Conservation (phyloP, 1,140 invertebrate genomes). For the Trichonephila inaurata region DNA sequence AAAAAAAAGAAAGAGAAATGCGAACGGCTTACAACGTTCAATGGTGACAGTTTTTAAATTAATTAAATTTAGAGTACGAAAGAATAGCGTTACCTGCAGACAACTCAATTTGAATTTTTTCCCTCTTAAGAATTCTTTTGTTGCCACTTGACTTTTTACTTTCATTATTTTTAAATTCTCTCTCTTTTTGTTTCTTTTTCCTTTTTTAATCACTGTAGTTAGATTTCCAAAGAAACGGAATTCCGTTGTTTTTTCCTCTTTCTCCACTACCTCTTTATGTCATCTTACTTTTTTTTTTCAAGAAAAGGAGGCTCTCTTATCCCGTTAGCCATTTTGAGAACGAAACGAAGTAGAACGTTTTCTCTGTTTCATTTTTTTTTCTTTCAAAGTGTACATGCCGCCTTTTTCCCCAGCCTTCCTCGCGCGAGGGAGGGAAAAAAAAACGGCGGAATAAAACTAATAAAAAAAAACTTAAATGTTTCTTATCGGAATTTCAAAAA, state of each 20-base stretch:
- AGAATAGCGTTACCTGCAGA: slow-evolving; percentile 30
- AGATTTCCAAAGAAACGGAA: slow-evolving; percentile 25
- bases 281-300: not conserved
- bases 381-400: not conserved
- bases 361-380: not conserved
- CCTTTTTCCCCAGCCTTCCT: not conserved
- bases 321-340: slow-evolving; percentile 22
- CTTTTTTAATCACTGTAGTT: slow-evolving; percentile 21
- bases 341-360: slow-evolving; percentile 5
- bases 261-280: slow-evolving; percentile 1
- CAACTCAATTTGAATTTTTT: slow-evolving; percentile 34
- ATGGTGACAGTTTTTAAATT: slow-evolving; percentile 21
- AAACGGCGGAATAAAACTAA: not conserved
- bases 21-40: not conserved
- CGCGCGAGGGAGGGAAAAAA: not conserved
- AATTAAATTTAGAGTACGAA: slow-evolving; percentile 26
- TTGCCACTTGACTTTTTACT: slow-evolving; percentile 41
- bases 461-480: not conserved
- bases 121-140: not conserved
- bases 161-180: slow-evolving; percentile 22
- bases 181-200: not conserved
- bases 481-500: not conserved
- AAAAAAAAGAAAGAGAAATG: not conserved
- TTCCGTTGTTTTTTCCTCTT: slow-evolving; percentile 10
- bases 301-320: slow-evolving; percentile 6